These are phyloP conservation scores for Murina feae DNA, from an alignment of 2,113 vertebrate species.

Conservation along the genomic window DNA sequence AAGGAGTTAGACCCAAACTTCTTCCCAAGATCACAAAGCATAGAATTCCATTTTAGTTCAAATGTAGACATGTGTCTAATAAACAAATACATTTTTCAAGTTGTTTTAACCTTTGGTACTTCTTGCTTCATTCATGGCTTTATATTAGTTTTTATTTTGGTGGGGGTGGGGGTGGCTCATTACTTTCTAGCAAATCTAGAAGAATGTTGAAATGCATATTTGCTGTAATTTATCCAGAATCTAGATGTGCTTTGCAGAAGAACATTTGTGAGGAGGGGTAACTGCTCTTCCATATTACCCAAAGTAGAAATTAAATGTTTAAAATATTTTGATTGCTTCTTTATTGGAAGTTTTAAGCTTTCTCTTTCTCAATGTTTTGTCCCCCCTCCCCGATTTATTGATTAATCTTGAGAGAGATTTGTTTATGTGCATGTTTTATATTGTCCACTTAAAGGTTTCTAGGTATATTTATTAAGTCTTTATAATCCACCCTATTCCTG, in stretches of 20 bases:
- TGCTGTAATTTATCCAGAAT: neutral
- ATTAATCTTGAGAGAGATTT: neutral
- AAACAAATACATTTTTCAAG: neutral
- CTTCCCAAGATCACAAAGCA: neutral
- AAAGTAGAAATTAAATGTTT: neutral
- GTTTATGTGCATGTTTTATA: neutral
- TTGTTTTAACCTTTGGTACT: neutral
- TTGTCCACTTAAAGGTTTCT: neutral
- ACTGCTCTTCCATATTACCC: neutral
- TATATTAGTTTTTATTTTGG: neutral
- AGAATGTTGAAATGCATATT: neutral
- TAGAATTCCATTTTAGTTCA: neutral
- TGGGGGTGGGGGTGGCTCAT: fast-evolving
- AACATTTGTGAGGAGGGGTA: neutral
- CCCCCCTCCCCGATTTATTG: neutral
- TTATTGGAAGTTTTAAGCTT: neutral
- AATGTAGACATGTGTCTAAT: neutral
- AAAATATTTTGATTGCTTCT: neutral
- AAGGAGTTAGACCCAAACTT: neutral
- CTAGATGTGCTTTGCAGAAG: neutral
- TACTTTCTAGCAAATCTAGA: neutral
- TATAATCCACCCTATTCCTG: neutral
- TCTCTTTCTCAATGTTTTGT: neutral
- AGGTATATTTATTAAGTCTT: neutral
- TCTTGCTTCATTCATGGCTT: neutral